phyloP scores from a whole-genome alignment of 2,797 vertebrate species.

The Scolopax bukidnonensis region DNA sequence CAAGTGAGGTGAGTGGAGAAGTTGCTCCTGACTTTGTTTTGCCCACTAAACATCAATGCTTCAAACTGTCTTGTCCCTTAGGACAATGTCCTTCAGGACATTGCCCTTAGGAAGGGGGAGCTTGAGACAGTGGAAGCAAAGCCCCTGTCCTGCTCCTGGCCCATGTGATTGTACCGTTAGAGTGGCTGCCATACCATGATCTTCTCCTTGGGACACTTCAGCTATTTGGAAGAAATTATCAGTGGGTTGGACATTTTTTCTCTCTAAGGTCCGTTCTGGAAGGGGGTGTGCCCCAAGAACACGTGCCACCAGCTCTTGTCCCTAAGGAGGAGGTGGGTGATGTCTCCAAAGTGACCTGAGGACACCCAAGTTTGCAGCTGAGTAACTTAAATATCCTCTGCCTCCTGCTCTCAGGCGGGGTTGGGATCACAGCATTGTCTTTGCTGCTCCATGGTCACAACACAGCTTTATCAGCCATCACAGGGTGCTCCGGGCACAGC shows the following conservation, averaged over 20 bases:
- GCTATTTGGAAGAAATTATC: neutral
- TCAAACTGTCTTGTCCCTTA: neutral
- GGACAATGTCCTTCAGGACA: too few species aligned
- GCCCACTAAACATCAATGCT: neutral
- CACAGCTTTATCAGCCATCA: neutral
- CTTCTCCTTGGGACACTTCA: neutral
- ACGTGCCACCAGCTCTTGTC: neutral
- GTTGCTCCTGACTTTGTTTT: neutral
- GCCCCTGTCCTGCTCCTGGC: neutral
- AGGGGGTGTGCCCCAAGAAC: accelerated
- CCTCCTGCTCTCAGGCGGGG: neutral
- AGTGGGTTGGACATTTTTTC: neutral
- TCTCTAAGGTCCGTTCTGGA: neutral
- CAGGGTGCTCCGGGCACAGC: neutral
- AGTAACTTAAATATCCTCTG: neutral
- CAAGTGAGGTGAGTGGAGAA: neutral
- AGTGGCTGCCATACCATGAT: accelerated
- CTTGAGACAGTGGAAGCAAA: neutral
- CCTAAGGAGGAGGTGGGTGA: neutral
- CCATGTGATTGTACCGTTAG: accelerated
- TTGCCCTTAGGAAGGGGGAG: neutral
- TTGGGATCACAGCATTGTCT: neutral
- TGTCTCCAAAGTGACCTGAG: neutral
- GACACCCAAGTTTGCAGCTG: neutral
- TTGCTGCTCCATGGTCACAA: neutral